A percentile compares a stretch with the other conserved stretches of the same genome.
Evolutionary conservation across 2,797 vertebrate species (phyloP).

Genomic region (Mus spretus): DNA sequence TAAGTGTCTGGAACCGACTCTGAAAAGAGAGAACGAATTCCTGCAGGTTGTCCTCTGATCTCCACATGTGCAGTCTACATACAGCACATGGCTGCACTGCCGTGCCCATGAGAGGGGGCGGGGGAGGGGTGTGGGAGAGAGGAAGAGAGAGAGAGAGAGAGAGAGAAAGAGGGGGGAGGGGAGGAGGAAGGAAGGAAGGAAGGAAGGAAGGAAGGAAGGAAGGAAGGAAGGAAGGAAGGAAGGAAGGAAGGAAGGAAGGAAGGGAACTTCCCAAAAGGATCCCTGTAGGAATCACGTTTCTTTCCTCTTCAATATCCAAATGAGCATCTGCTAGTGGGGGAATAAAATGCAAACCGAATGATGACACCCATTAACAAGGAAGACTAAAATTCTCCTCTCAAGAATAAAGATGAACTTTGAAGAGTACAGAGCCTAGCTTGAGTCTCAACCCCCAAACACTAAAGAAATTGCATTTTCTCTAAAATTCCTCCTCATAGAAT

Average conservation of each 20-base stretch:
- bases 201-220: no score
- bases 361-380: background rate
- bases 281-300: background rate
- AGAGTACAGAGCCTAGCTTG: background rate
- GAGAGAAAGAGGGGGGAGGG: background rate
- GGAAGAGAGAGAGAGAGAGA: background rate
- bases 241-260: no score
- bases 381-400: background rate
- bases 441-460: background rate
- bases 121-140: background rate
- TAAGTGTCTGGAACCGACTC: background rate
- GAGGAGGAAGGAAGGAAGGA: accelerated
- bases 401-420: background rate
- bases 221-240: no score
- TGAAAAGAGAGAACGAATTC: background rate
- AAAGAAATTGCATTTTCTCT: background rate
- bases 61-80: background rate
- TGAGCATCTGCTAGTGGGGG: background rate
- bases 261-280: background rate
- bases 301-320: background rate
- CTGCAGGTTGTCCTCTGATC: no score
- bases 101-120: background rate
- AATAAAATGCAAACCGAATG: background rate
- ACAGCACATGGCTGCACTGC: no score
- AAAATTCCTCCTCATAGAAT: background rate